Conservation (phyloP, 92 coral and sea anemone genomes). For the Porites divaricata region DNA sequence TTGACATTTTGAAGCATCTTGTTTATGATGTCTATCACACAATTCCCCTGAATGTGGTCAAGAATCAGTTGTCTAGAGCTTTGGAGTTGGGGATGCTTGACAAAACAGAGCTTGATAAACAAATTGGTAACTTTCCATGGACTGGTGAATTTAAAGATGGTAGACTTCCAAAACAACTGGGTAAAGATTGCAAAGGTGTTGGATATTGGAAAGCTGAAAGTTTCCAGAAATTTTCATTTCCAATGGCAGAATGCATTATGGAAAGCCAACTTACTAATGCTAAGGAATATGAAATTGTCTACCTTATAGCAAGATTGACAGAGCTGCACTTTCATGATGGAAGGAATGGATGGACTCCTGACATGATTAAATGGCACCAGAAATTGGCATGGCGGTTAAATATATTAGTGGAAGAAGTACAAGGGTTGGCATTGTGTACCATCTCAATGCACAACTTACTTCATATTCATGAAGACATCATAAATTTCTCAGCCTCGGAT, state of each 20-base stretch:
- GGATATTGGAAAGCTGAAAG: constrained; percentile 82
- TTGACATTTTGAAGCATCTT: constrained; percentile 62
- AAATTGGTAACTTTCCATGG: constrained; percentile 72
- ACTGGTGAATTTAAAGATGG: constrained; percentile 60
- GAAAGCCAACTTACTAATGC: constrained; percentile 44
- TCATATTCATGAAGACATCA: constrained; percentile 60
- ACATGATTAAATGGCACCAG: constrained; percentile 53
- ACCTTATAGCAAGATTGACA: constrained; percentile 55
- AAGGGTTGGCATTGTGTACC: constrained; percentile 61
- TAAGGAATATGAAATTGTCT: constrained; percentile 62
- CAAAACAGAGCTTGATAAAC: constrained; percentile 48
- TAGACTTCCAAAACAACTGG: constrained; percentile 27
- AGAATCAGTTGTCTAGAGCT: constrained; percentile 54
- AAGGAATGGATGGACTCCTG: constrained; percentile 56
- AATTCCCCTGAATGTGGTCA: constrained; percentile 65
- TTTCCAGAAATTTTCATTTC: constrained; percentile 63
- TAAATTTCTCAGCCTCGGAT: constrained; percentile 52
- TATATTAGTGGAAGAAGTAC: constrained; percentile 57
- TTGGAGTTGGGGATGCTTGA: constrained; percentile 58
- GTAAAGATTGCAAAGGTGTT: constrained; percentile 60
- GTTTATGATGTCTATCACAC: constrained; percentile 69
- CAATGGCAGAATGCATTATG: constrained; percentile 68
- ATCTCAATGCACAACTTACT: constrained; percentile 61
- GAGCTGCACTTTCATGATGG: constrained; percentile 65
- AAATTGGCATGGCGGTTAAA: constrained; percentile 64